These are phyloP conservation scores for Microcaecilia unicolor DNA, from an alignment of 2,797 vertebrate species.

Conservation along the genomic window DNA sequence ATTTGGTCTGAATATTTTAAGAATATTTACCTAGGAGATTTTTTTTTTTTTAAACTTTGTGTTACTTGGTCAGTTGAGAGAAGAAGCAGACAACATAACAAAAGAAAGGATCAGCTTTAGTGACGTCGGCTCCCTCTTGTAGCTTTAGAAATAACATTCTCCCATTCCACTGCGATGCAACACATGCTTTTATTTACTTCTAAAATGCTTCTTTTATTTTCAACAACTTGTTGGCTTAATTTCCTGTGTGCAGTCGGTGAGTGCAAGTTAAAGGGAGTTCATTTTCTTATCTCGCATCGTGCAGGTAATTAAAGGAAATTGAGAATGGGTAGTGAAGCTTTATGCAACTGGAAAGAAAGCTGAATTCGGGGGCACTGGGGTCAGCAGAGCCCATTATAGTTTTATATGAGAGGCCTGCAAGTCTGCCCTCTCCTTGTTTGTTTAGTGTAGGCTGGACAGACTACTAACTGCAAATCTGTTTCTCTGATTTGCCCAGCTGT, in stretches of 20 bases:
- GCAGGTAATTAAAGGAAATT: conserved; percentile 85
- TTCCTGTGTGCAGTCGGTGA: conserved; percentile 67
- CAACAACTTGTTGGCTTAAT: conserved; percentile 65
- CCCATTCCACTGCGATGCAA: conserved; percentile 32
- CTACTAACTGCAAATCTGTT: conserved; percentile 69
- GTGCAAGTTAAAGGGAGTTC: conserved; percentile 64
- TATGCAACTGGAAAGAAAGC: conserved; percentile 68
- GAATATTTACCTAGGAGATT: conserved; percentile 51
- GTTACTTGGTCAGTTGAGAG: conserved; percentile 37
- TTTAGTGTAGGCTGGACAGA: conserved; percentile 66
- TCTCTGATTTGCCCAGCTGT: conserved; percentile 73
- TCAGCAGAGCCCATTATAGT: conserved; percentile 69
- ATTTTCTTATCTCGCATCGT: conserved; percentile 81
- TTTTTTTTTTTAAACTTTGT: conserved; percentile 42
- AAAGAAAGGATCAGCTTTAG: conserved; percentile 21
- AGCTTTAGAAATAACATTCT: conserved; percentile 18
- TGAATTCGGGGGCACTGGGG: conserved; percentile 66
- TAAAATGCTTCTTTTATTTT: conserved; percentile 54
- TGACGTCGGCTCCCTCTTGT: conserved; percentile 5
- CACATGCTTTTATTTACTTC: conserved; percentile 49
- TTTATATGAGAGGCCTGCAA: conserved; percentile 60
- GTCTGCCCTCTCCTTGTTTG: conserved; percentile 72
- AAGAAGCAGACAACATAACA: conserved; percentile 29
- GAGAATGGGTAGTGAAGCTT: conserved; percentile 73
- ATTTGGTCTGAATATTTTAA: conserved; percentile 37